A percentile compares a stretch with the other conserved stretches of the same genome.
Evolutionary conservation across 1,140 invertebrate genomes (phyloP).

Genomic region (Muscidifurax raptorellus): DNA sequence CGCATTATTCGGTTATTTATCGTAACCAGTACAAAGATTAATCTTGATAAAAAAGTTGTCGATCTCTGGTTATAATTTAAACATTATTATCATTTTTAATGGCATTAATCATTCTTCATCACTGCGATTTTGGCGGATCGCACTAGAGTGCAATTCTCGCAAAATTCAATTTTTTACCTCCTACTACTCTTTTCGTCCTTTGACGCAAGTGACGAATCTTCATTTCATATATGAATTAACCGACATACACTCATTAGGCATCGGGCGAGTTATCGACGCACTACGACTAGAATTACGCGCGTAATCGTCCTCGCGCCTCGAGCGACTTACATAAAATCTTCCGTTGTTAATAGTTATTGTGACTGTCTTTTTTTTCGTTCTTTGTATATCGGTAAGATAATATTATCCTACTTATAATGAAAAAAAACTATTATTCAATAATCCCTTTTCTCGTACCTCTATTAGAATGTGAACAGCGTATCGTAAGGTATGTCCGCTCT

Average conservation of each 20-base stretch:
- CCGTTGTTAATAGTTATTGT: conserved; percentile 18
- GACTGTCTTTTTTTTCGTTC: background rate
- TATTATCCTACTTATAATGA: background rate
- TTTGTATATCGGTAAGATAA: conserved; percentile 21
- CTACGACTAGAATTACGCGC: conserved; percentile 51
- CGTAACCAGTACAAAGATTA: no score
- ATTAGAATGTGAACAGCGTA: conserved; percentile 25
- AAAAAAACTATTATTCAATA: conserved; percentile 48
- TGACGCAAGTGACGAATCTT: background rate
- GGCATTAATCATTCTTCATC: conserved; percentile 17
- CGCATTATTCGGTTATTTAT: no score
- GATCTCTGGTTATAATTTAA: conserved; percentile 31
- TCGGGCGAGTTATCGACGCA: conserved; percentile 49
- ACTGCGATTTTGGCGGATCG: conserved; percentile 14
- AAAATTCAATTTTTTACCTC: conserved; percentile 14
- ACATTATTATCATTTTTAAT: conserved; percentile 19
- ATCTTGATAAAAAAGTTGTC: conserved; percentile 36
- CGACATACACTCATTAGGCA: conserved; percentile 41
- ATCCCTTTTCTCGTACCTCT: conserved; percentile 42
- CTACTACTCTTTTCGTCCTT: background rate
- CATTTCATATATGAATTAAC: background rate
- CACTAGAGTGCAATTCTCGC: background rate
- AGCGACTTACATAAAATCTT: conserved; percentile 53
- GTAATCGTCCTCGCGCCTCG: conserved; percentile 44
- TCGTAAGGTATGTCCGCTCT: conserved; percentile 49